Evolutionary conservation across 2,113 vertebrate species (phyloP), one percentile per base, ranked within the genome.

Genomic region (Ictalurus furcatus): DNA sequence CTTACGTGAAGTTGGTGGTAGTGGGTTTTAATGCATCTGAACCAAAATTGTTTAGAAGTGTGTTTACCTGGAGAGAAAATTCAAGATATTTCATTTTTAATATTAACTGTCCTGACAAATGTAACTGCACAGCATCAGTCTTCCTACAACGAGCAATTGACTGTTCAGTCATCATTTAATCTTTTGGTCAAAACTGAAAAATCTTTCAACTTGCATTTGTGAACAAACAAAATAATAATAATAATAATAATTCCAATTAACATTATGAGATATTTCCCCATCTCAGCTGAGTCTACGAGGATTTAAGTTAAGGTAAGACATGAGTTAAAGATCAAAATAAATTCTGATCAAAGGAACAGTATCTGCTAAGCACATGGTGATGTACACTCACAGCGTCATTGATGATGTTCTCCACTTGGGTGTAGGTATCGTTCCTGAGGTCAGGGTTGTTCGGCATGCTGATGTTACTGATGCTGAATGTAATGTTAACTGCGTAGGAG

Each of bases 1-100:
- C 89, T 88, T 90, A 90, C 89, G 3, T 48, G 52, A 90, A 88
- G 11, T 44, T 85, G 1, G 82, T 48, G 6, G 81, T 48, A 0
- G n/a, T 76, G 25, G 86, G 73, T 4, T 59, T 0, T 1, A 85
- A 19, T 11, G 12, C 6, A 23, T 1, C 0, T 9, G 0, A 30
- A 1, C 2, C 11, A 30, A 48, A 19, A 3, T 87, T 40, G 40
- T 87, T 90, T 69, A 87, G 69, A 56, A 90, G 80, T 56, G 58
- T 44, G 58, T 90, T 90, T 21, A 90, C 44, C 89, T 90, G 85
- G 3, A 28, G 1, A 81, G 28, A 79, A 79, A n/a, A 37, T 3
- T 30, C 5, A 17, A 58, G 13, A 48, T 25, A 48, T 79, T 44
- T 63, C 0, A 44, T 16, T 25, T 14, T 79, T 54, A n/a, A 78